phyloP scores from a whole-genome alignment of 2,888 invertebrate genomes.

The Steinernema scapterisci region DNA sequence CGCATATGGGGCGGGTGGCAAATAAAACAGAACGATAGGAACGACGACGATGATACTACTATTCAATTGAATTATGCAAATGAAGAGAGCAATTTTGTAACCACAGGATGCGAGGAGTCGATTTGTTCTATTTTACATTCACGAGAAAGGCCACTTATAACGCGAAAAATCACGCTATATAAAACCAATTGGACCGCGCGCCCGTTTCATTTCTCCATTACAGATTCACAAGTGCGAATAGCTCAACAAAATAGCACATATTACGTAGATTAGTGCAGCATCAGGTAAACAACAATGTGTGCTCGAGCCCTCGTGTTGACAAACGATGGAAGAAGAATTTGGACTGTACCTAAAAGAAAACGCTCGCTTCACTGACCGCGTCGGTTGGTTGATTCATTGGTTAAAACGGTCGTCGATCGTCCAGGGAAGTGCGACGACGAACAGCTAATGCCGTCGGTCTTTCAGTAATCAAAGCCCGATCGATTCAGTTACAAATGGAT shows the following conservation, averaged over 20 bases:
- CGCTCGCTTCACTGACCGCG: neutral
- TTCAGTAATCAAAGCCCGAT: conserved; percentile 13
- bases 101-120: neutral
- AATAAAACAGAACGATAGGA: neutral
- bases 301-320: neutral
- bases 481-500: neutral
- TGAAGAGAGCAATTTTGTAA: neutral
- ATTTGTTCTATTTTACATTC: conserved; percentile 9
- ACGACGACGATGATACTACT: neutral
- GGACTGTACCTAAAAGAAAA: neutral
- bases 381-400: neutral
- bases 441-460: conserved; percentile 10
- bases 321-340: neutral
- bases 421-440: neutral
- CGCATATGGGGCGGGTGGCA: neutral
- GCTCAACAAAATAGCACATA: conserved; percentile 7
- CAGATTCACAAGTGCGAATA: neutral
- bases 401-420: neutral
- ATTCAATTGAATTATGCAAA: conserved; percentile 14
- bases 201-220: neutral
- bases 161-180: neutral
- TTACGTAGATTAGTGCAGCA: neutral
- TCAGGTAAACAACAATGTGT: conserved; percentile 13
- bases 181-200: neutral
- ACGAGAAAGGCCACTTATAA: neutral